A percentile compares a stretch with the other conserved stretches of the same genome.
phyloP scores from a whole-genome alignment of 2,113 vertebrate species.

The Toxotes chatareus region DNA sequence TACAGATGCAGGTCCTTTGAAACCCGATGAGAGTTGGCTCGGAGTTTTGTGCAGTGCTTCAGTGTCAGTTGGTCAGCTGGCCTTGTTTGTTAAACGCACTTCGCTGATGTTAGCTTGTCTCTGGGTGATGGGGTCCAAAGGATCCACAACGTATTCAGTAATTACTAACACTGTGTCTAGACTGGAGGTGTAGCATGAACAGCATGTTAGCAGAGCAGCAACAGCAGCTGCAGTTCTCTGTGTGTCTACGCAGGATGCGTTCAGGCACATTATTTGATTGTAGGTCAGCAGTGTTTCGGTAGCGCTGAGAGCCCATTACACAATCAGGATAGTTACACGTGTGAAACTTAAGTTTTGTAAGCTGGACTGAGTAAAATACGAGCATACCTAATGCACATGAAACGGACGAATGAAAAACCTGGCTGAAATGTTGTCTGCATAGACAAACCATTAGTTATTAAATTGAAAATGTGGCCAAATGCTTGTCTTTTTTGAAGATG shows the following conservation, averaged over 20 bases:
- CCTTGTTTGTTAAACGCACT: neutral
- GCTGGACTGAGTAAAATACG: neutral
- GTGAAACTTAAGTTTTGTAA: neutral
- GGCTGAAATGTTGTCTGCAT: too few relatives aligned
- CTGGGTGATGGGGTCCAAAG: neutral
- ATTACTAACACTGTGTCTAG: neutral
- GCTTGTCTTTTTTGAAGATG: neutral
- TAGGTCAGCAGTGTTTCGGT: too few relatives aligned
- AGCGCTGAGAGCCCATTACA: too few relatives aligned
- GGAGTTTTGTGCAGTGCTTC: neutral
- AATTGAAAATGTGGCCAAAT: too few relatives aligned
- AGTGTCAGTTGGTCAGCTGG: neutral
- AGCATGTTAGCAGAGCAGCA: too few relatives aligned
- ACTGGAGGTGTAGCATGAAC: neutral
- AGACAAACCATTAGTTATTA: too few relatives aligned
- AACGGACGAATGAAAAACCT: too few relatives aligned
- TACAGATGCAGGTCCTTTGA: neutral
- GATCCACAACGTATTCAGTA: neutral
- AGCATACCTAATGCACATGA: neutral
- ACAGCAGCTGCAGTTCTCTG: too few relatives aligned
- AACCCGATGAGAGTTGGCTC: neutral
- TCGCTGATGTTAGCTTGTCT: neutral
- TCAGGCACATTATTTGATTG: too few relatives aligned
- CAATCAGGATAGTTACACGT: neutral
- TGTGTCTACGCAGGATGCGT: too few relatives aligned